Percentiles rank a stretch among this genome's conserved stretches.
Conservation (phyloP, 2,797 vertebrate genomes). For the Sylvia borin region DNA sequence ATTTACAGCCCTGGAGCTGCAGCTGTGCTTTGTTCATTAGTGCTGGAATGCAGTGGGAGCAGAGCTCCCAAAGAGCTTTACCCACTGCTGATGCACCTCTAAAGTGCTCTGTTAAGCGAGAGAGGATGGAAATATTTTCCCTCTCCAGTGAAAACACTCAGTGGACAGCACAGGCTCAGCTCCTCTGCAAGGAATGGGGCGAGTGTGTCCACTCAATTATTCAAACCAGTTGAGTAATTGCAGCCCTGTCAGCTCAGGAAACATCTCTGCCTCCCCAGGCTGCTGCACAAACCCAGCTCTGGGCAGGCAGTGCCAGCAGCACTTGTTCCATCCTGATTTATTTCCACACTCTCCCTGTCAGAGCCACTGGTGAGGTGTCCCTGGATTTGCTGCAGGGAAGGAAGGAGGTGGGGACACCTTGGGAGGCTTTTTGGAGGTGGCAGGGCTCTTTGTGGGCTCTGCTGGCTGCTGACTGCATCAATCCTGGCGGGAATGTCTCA, state of each 20-base stretch:
- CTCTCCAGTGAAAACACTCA: conserved; percentile 6
- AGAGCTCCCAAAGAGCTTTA: conserved; percentile 23
- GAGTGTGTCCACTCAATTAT: conserved; percentile 60
- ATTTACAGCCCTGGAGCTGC: not conserved
- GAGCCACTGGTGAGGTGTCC: not conserved
- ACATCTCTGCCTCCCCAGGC: conserved; percentile 38
- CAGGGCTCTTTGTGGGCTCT: not conserved
- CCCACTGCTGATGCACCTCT: not conserved
- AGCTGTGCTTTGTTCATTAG: conserved; percentile 8
- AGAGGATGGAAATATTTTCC: not conserved
- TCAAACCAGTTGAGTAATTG: conserved; percentile 60
- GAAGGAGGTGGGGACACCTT: not conserved
- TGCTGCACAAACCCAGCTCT: conserved; percentile 12
- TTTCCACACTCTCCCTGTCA: not conserved
- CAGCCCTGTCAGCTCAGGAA: conserved; percentile 50
- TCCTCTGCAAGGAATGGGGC: not conserved
- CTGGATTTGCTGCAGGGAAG: not conserved
- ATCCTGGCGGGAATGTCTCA: not conserved
- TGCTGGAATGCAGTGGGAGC: not conserved
- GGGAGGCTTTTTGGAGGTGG: not conserved
- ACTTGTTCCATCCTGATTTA: not conserved
- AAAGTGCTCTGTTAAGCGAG: conserved; percentile 6
- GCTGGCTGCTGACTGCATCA: not conserved
- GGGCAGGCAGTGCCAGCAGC: not conserved
- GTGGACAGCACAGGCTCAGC: conserved; percentile 1